Percentiles rank a stretch among this genome's conserved stretches.
phyloP scores from a whole-genome alignment of 2,888 invertebrate genomes.

The Pediacus dermestoides region DNA sequence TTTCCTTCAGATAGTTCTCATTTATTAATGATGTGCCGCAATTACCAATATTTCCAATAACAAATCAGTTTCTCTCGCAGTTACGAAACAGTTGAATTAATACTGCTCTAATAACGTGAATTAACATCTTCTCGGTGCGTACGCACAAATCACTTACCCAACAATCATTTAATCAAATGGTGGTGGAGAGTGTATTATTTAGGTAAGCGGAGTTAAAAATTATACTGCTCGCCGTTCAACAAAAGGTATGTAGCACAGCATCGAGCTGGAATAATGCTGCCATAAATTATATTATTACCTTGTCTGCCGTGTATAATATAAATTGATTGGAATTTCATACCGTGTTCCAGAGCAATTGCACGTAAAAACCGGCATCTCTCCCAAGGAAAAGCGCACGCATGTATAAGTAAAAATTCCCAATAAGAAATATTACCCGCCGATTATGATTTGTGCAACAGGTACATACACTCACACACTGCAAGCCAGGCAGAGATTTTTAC shows the following conservation, averaged over 20 bases:
- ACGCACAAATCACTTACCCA: conserved; percentile 34
- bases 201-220: conserved; percentile 35
- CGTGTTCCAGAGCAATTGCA: conserved; percentile 48
- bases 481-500: conserved; percentile 24
- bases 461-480: conserved; percentile 20
- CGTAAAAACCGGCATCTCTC: conserved; percentile 43
- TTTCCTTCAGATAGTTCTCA: too few relatives aligned
- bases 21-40: too few relatives aligned
- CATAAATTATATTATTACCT: conserved; percentile 52
- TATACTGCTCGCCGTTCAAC: conserved; percentile 35
- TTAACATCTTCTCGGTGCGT: conserved; percentile 31
- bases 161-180: conserved; percentile 34
- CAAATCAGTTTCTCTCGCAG: too few relatives aligned
- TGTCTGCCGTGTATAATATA: conserved; percentile 51
- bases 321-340: conserved; percentile 52
- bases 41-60: too few relatives aligned
- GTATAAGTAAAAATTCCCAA: conserved; percentile 38
- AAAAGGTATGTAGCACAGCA: conserved; percentile 41
- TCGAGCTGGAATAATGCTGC: conserved; percentile 44
- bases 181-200: conserved; percentile 28
- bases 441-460: conserved; percentile 44
- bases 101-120: conserved; percentile 29
- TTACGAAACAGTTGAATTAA: too few relatives aligned
- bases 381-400: conserved; percentile 43
- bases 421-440: conserved; percentile 42